These are phyloP conservation scores for Calosoma granatense DNA, from an alignment of 1,140 invertebrate species.

Conservation along the genomic window DNA sequence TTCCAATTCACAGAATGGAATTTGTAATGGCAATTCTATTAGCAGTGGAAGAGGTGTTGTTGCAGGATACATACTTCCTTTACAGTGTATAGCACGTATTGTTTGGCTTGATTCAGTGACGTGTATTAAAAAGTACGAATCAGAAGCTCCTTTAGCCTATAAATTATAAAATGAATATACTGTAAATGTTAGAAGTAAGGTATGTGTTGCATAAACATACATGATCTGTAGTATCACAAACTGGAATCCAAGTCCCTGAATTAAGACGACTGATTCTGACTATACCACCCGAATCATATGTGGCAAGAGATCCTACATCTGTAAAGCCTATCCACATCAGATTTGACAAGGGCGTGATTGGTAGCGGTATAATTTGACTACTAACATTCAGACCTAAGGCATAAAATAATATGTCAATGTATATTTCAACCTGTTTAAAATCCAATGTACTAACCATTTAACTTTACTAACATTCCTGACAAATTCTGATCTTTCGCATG, in stretches of 20 bases:
- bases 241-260: constrained; percentile 65
- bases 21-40: constrained; percentile 54
- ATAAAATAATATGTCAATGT: constrained; percentile 1
- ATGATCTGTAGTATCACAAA: constrained; percentile 59
- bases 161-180: constrained; percentile 17
- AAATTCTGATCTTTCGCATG: constrained; percentile 46
- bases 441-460: constrained; percentile 31
- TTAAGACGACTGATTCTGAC: constrained; percentile 51
- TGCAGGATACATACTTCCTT: constrained; percentile 75
- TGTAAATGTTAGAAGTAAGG: too few species aligned
- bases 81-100: constrained; percentile 74
- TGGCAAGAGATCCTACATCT: constrained; percentile 63
- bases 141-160: constrained; percentile 58
- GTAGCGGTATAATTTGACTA: constrained; percentile 45
- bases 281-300: constrained; percentile 56
- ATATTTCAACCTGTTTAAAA: too few species aligned
- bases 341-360: constrained; percentile 57
- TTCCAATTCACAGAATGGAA: constrained; percentile 71
- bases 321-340: constrained; percentile 76
- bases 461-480: constrained; percentile 41
- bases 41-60: constrained; percentile 77
- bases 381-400: constrained; percentile 32
- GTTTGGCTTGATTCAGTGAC: constrained; percentile 65
- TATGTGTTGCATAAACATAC: constrained; percentile 38
- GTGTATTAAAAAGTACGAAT: constrained; percentile 73